These are phyloP conservation scores for Heliconius charithonia DNA, from an alignment of 2,888 invertebrate genomes.

Conservation along the genomic window DNA sequence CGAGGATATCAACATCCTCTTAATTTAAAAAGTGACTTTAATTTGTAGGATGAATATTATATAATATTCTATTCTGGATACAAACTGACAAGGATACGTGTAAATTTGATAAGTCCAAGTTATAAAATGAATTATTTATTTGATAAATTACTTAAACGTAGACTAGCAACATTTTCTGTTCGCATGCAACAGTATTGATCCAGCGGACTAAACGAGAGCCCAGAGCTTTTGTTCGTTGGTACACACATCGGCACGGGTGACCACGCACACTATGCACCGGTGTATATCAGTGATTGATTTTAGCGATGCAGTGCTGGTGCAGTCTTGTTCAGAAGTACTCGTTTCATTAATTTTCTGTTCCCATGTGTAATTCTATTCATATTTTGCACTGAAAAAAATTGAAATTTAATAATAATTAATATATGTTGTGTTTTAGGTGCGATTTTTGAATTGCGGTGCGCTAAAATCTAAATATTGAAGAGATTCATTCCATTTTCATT, in stretches of 20 bases:
- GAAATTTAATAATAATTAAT: constrained; percentile 5
- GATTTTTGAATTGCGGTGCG: constrained; percentile 2
- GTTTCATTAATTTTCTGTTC: neutral
- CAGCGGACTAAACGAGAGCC: neutral
- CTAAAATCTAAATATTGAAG: constrained; percentile 3
- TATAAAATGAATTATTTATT: neutral
- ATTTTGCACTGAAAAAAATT: neutral
- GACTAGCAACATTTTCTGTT: constrained; percentile 18
- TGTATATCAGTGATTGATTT: constrained; percentile 18
- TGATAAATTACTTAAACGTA: neutral
- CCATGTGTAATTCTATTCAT: neutral
- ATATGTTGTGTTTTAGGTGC: constrained; percentile 18
- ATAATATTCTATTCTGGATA: neutral
- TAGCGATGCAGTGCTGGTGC: constrained; percentile 17
- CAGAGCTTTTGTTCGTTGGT: constrained; percentile 10
- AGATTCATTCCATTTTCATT: neutral
- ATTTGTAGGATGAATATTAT: neutral
- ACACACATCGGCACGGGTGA: constrained; percentile 1
- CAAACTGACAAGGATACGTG: no score
- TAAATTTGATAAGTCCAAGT: no score
- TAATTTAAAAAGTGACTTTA: neutral
- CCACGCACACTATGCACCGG: constrained; percentile 14
- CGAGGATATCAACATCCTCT: neutral
- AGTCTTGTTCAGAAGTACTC: constrained; percentile 12
- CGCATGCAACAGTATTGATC: constrained; percentile 18